A percentile compares a stretch with the other conserved stretches of the same genome.
These are phyloP conservation scores for Dasyurus viverrinus DNA, from an alignment of 2,113 vertebrate species.

Conservation along the genomic window DNA sequence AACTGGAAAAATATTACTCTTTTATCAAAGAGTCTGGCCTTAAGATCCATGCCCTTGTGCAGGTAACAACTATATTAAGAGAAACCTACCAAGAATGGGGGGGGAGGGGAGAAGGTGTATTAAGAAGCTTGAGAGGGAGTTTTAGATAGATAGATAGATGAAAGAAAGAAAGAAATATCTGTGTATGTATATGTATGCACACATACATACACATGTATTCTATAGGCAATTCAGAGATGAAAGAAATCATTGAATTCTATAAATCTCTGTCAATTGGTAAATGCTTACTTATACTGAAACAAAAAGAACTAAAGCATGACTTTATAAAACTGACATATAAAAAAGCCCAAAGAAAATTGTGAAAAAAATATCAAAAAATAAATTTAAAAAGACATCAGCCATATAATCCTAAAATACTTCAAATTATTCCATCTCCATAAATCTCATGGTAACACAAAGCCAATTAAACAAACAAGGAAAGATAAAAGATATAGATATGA, in stretches of 20 bases:
- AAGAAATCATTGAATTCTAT: background rate
- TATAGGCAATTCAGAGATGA: conserved; percentile 8
- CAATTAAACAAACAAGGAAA: background rate
- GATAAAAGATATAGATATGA: background rate
- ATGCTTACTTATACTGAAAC: background rate
- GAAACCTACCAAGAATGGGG: fast-evolving
- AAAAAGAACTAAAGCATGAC: background rate
- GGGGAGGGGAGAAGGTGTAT: background rate
- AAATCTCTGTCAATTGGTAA: background rate
- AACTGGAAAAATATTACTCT: conserved; percentile 84
- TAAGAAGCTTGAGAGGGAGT: background rate
- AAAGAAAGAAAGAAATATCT: background rate
- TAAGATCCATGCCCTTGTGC: conserved; percentile 90
- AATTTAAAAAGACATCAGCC: background rate
- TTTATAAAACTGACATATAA: background rate
- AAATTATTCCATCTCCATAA: background rate
- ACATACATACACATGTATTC: background rate
- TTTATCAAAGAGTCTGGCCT: conserved; percentile 86
- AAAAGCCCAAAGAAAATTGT: background rate
- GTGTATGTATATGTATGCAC: background rate
- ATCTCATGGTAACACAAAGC: background rate
- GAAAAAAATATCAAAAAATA: background rate
- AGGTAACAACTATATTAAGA: conserved; percentile 82
- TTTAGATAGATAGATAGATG: background rate
- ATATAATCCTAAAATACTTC: background rate